Evolutionary conservation across 2,797 vertebrate genomes (phyloP).

Genomic region (Heteromormyrus szaboi): DNA sequence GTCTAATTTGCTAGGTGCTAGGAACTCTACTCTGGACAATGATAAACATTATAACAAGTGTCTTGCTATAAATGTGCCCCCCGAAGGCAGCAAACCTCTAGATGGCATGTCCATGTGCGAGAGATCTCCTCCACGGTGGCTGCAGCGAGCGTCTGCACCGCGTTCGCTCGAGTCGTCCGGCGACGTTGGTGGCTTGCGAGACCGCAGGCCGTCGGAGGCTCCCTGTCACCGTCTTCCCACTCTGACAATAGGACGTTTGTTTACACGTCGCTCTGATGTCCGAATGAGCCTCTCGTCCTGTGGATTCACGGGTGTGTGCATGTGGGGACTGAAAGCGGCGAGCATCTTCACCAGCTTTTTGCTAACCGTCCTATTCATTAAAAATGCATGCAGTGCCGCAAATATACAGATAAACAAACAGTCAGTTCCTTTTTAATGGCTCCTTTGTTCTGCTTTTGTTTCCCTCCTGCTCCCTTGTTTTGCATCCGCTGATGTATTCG

Average conservation of each 20-base stretch:
- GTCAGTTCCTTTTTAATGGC: slow-evolving; percentile 22
- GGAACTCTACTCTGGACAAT: background rate
- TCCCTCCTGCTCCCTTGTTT: background rate
- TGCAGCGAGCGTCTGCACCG: background rate
- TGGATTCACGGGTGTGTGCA: background rate
- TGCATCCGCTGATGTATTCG: slow-evolving; percentile 17
- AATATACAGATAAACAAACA: slow-evolving; percentile 34
- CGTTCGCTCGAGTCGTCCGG: background rate
- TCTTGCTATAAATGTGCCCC: background rate
- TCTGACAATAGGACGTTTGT: background rate
- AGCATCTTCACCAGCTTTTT: background rate
- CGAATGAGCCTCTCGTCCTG: background rate
- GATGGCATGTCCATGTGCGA: background rate
- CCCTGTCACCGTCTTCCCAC: background rate
- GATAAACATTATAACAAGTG: background rate
- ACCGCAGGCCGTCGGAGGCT: background rate
- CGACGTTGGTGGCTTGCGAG: background rate
- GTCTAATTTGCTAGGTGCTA: background rate
- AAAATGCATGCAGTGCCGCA: slow-evolving; percentile 33
- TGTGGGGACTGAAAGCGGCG: background rate
- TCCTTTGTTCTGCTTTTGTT: slow-evolving; percentile 2
- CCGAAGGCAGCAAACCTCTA: background rate
- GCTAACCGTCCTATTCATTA: slow-evolving; percentile 33
- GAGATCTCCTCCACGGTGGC: background rate
- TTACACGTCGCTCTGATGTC: background rate